Conservation (phyloP, 2,113 vertebrate species). For the Buteo buteo region DNA sequence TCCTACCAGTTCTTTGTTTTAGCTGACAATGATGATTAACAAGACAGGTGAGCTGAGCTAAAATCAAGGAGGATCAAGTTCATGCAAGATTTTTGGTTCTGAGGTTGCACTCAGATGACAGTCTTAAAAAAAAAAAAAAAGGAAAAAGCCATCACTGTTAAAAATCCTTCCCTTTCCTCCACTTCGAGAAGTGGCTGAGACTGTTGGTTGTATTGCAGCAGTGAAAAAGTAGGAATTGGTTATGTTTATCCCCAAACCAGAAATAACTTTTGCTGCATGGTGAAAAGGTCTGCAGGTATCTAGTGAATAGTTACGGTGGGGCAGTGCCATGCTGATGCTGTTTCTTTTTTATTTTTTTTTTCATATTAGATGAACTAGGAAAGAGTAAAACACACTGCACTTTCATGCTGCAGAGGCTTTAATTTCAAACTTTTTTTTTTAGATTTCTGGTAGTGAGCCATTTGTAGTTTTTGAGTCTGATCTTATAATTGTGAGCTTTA, state of each 20-base stretch:
- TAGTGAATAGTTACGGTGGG: neutral
- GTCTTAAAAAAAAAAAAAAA: neutral
- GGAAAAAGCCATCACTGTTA: neutral
- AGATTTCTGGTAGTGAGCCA: neutral
- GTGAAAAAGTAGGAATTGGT: neutral
- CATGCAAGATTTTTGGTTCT: neutral
- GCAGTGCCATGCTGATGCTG: neutral
- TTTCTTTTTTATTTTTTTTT: neutral
- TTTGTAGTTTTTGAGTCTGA: neutral
- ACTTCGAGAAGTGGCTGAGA: neutral
- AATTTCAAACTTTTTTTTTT: neutral
- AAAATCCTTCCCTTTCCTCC: neutral
- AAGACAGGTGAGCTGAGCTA: neutral
- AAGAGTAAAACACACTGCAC: neutral
- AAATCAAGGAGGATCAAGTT: neutral
- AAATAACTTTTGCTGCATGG: neutral
- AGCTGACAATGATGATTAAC: neutral
- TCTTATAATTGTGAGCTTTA: neutral
- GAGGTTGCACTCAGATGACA: neutral
- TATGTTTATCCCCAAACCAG: neutral
- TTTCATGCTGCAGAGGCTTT: neutral
- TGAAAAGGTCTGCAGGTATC: neutral
- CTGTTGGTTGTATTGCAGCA: neutral
- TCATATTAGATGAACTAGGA: neutral
- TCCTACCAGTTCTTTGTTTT: neutral